Percentiles rank a stretch among this genome's conserved stretches.
These are phyloP conservation scores for Dipodomys ordii DNA, from an alignment of 2,113 vertebrate genomes.

Conservation along the genomic window DNA sequence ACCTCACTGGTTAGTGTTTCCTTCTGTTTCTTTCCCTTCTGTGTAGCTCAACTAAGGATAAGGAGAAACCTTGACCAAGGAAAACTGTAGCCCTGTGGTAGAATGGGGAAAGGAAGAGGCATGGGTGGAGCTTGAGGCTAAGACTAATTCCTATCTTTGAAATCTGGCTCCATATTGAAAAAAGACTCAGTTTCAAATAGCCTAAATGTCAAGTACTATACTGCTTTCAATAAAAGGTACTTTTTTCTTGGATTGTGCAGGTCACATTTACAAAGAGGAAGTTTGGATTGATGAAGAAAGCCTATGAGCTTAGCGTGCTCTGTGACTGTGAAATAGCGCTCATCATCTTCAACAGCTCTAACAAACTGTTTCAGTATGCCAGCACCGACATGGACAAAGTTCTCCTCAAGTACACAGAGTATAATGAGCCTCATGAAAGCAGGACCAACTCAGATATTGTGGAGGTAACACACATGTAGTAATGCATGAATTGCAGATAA, in stretches of 20 bases:
- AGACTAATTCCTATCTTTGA: neutral
- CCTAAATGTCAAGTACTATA: neutral
- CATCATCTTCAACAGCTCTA: slow-evolving; percentile 99
- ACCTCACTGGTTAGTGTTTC: neutral
- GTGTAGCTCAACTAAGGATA: neutral
- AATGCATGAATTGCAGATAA: neutral
- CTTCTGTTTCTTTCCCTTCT: neutral
- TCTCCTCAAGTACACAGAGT: slow-evolving; percentile 99
- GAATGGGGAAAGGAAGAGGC: neutral
- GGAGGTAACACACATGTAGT: slow-evolving; percentile 92
- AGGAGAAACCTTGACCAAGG: neutral
- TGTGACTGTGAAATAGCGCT: slow-evolving; percentile 99
- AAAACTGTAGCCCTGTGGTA: neutral
- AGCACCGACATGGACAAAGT: slow-evolving; percentile 99
- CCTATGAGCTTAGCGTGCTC: slow-evolving; percentile 98
- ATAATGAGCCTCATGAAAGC: slow-evolving; percentile 99
- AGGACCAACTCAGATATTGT: slow-evolving; percentile 99
- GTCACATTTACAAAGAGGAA: slow-evolving; percentile 99
- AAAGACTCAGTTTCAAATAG: neutral
- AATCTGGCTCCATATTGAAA: neutral
- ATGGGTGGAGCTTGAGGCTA: neutral
- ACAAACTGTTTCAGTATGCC: slow-evolving; percentile 99
- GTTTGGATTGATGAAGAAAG: slow-evolving; percentile 99
- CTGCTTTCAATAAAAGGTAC: slow-evolving; percentile 3
- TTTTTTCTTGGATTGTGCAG: slow-evolving; percentile 85